A percentile compares a stretch with the other conserved stretches of the same genome.
phyloP scores from a whole-genome alignment of 2,113 vertebrate species.

The Elanus axillaris region DNA sequence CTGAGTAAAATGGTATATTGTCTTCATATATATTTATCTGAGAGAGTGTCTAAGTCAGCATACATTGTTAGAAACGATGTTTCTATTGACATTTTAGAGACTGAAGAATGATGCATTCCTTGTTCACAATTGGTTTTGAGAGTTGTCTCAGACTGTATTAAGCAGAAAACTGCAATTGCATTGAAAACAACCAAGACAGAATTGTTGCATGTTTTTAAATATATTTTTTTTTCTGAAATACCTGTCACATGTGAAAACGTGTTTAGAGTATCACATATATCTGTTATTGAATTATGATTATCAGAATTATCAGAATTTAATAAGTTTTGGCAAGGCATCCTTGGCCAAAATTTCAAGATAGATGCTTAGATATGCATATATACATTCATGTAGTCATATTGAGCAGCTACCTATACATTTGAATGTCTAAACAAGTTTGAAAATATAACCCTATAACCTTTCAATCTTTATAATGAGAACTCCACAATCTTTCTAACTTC shows the following conservation, averaged over 20 bases:
- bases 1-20: background rate
- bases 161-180: background rate
- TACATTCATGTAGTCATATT: background rate
- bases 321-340: background rate
- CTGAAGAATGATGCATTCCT: background rate
- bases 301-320: background rate
- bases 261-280: background rate
- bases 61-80: background rate
- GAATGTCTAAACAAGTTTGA: background rate
- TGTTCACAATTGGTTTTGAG: rapidly evolving
- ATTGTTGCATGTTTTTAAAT: background rate
- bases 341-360: background rate
- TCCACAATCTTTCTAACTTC: background rate
- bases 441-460: background rate
- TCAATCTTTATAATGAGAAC: background rate
- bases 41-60: background rate
- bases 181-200: background rate
- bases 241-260: background rate
- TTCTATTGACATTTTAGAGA: background rate
- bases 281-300: background rate
- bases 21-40: background rate
- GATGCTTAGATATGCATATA: background rate
- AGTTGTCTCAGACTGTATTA: background rate
- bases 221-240: background rate
- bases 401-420: background rate